phyloP scores from a whole-genome alignment of 64 coral and sea anemone genomes.

The Catalaphyllia jardinei region DNA sequence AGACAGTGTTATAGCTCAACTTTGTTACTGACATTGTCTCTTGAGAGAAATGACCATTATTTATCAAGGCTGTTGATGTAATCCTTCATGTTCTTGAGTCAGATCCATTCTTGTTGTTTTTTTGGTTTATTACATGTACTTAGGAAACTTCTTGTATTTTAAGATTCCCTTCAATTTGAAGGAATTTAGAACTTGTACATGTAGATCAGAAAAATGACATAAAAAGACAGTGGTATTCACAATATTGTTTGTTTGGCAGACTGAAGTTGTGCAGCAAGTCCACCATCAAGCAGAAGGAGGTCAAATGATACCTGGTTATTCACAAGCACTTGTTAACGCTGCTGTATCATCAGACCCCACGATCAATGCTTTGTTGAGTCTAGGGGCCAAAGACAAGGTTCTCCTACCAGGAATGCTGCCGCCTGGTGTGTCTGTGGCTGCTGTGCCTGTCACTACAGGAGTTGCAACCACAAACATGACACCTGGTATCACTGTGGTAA shows the following conservation, averaged over 20 bases:
- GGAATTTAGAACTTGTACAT: no score
- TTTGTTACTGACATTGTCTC: no score
- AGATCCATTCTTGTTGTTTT: no score
- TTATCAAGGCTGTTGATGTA: no score
- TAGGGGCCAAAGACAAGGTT: constrained; percentile 91
- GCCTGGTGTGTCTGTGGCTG: constrained; percentile 71
- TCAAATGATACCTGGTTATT: constrained; percentile 2
- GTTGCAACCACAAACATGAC: constrained; percentile 57
- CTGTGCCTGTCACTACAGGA: constrained; percentile 60
- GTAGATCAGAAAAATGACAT: no score
- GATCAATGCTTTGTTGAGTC: constrained; percentile 89
- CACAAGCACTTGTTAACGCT: constrained; percentile 29
- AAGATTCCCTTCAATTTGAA: no score
- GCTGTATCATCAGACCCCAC: constrained; percentile 85
- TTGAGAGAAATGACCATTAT: no score
- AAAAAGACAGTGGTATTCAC: background rate
- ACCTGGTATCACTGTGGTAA: constrained; percentile 83
- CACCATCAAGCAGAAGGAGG: constrained; percentile 45
- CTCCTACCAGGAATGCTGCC: constrained; percentile 38
- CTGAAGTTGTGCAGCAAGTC: constrained; percentile 48
- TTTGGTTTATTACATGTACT: no score
- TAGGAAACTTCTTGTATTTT: no score
- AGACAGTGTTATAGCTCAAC: no score
- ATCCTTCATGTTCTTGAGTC: no score
- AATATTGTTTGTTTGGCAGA: constrained; percentile 2